Conservation (phyloP, 1,140 invertebrate genomes). For the Brachionus koreanus region DNA sequence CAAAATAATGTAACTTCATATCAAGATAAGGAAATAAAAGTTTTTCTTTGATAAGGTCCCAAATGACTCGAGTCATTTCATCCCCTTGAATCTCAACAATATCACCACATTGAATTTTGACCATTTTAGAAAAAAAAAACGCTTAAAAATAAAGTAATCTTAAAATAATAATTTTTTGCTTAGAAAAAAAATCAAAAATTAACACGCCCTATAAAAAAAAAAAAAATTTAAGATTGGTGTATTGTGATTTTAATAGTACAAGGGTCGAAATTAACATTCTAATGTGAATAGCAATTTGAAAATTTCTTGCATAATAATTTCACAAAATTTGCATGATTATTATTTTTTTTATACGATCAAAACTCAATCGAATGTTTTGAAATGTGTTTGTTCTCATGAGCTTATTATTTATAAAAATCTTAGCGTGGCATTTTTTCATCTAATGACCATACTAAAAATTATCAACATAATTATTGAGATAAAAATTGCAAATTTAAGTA, state of each 20-base stretch:
- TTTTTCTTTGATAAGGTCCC: constrained; percentile 95
- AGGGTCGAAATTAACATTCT: neutral
- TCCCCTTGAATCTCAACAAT: constrained; percentile 89
- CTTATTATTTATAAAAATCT: neutral
- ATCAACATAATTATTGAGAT: neutral
- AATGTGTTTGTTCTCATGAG: neutral
- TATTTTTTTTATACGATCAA: neutral
- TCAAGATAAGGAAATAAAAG: constrained; percentile 93
- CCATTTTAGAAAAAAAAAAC: constrained; percentile 12
- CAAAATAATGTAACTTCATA: constrained; percentile 88
- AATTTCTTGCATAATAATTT: neutral
- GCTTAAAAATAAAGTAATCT: neutral
- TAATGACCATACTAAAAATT: neutral
- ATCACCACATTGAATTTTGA: constrained; percentile 45
- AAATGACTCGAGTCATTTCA: constrained; percentile 98
- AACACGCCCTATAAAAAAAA: neutral
- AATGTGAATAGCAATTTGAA: neutral
- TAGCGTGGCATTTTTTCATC: neutral
- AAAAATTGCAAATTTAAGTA: constrained; percentile 4
- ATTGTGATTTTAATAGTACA: neutral
- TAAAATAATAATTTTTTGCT: neutral
- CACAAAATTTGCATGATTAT: constrained; percentile 62
- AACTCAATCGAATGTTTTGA: neutral
- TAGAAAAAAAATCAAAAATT: neutral
- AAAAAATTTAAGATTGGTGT: neutral